Percentiles rank a stretch among this genome's conserved stretches.
Evolutionary conservation across 2,888 invertebrate species (phyloP).

Genomic region (Drosophila recens): DNA sequence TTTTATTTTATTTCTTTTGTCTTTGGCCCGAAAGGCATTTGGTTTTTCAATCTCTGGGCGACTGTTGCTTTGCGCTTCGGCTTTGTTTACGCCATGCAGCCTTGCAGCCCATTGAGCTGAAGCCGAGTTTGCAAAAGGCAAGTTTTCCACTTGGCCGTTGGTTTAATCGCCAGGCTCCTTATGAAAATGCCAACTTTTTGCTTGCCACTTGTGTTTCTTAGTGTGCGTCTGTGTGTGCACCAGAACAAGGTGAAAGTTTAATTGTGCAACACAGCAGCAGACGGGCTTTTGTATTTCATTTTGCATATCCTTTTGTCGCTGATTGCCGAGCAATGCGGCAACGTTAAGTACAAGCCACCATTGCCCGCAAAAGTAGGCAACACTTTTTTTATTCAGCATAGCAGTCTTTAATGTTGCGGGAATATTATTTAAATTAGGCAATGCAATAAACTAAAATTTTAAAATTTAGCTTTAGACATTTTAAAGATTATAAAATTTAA

Average conservation of each 20-base stretch:
- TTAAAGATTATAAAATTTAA: too few relatives aligned
- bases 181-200: slow-evolving; percentile 38
- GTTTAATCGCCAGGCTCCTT: slow-evolving; percentile 35
- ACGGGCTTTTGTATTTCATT: slow-evolving; percentile 25
- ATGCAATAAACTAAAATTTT: not conserved
- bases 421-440: not conserved
- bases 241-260: slow-evolving; percentile 40
- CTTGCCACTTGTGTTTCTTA: slow-evolving; percentile 22
- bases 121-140: slow-evolving; percentile 14
- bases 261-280: slow-evolving; percentile 37
- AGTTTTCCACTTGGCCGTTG: slow-evolving; percentile 27
- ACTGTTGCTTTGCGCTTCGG: slow-evolving; percentile 32
- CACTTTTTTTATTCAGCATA: not conserved
- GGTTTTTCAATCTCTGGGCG: slow-evolving; percentile 58
- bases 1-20: slow-evolving; percentile 42
- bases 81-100: slow-evolving; percentile 54
- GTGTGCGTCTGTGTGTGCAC: slow-evolving; percentile 4
- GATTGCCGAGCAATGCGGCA: slow-evolving; percentile 12
- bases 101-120: slow-evolving; percentile 52
- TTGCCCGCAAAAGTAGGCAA: slow-evolving; percentile 54
- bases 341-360: slow-evolving; percentile 4
- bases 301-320: slow-evolving; percentile 31
- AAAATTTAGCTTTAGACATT: too few relatives aligned
- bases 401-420: not conserved
- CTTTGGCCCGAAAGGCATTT: slow-evolving; percentile 43